Percentiles rank a stretch among this genome's conserved stretches.
phyloP scores from a whole-genome alignment of 64 coral and sea anemone genomes.

The Montipora foliosa region DNA sequence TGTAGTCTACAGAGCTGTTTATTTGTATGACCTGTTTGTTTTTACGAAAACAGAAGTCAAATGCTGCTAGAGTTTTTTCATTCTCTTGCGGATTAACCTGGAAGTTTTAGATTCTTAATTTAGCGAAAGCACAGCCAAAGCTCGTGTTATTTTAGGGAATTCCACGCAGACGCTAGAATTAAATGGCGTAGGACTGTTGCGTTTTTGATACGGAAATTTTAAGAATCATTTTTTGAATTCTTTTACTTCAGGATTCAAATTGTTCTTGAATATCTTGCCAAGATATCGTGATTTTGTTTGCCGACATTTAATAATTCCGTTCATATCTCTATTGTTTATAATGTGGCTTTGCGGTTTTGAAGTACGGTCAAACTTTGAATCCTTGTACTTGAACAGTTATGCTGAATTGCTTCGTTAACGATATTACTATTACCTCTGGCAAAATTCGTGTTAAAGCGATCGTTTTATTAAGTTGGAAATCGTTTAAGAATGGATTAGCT shows the following conservation, averaged over 20 bases:
- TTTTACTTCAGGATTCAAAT: not conserved
- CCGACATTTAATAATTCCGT: not conserved
- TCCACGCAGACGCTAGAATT: not conserved
- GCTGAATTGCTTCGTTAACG: not conserved
- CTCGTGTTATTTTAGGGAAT: not conserved
- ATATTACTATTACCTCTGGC: not conserved
- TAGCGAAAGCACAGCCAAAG: not conserved
- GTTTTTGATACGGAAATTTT: slow-evolving; percentile 2
- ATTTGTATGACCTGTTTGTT: slow-evolving; percentile 4
- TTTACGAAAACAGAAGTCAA: not conserved
- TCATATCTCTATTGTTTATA: not conserved
- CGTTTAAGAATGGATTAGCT: not conserved
- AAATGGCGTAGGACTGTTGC: not conserved
- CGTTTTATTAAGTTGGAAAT: not conserved
- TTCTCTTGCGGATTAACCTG: not conserved
- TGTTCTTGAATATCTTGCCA: not conserved
- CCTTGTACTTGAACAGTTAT: not conserved
- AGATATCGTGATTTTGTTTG: not conserved
- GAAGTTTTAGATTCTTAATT: not conserved
- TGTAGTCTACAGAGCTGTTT: not conserved
- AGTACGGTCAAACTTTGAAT: not conserved
- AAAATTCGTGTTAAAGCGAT: not conserved
- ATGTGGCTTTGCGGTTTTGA: slow-evolving; percentile 8
- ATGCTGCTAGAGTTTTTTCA: not conserved
- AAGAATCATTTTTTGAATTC: slow-evolving; percentile 8